phyloP scores from a whole-genome alignment of 1,140 invertebrate genomes.

The Pogonomyrmex barbatus region DNA sequence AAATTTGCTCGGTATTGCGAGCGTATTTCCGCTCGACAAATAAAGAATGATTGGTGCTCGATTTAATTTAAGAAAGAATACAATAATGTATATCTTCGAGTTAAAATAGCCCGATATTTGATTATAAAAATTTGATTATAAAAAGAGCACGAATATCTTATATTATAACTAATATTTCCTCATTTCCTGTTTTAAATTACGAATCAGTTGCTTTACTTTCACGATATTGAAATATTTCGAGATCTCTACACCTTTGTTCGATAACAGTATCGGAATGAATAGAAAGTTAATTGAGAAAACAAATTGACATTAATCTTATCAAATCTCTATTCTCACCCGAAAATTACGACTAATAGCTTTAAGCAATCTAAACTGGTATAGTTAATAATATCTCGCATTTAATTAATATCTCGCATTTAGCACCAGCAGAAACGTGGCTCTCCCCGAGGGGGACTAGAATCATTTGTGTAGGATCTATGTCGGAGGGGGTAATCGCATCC shows the following conservation, averaged over 20 bases:
- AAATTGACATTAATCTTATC: constrained; percentile 6
- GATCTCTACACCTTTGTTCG: background rate
- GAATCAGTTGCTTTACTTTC: background rate
- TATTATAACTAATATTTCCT: background rate
- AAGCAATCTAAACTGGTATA: background rate
- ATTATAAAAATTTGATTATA: background rate
- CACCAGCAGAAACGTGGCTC: background rate
- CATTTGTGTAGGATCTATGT: background rate
- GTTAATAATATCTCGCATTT: constrained; percentile 32
- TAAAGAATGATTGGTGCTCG: background rate
- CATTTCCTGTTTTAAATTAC: background rate
- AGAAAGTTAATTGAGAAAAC: constrained; percentile 2
- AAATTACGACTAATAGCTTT: constrained; percentile 14
- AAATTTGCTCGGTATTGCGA: background rate
- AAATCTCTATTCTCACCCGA: background rate
- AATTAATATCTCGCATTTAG: background rate
- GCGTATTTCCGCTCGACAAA: constrained; percentile 16
- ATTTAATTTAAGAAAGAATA: constrained; percentile 2
- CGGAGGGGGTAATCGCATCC: constrained; percentile 32
- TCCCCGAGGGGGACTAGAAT: background rate
- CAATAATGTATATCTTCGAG: background rate
- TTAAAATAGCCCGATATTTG: constrained; percentile 18
- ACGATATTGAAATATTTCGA: background rate
- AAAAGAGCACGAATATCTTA: background rate
- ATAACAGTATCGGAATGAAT: background rate